Conservation (phyloP, 2,113 vertebrate species). For the Leucopsar rothschildi region DNA sequence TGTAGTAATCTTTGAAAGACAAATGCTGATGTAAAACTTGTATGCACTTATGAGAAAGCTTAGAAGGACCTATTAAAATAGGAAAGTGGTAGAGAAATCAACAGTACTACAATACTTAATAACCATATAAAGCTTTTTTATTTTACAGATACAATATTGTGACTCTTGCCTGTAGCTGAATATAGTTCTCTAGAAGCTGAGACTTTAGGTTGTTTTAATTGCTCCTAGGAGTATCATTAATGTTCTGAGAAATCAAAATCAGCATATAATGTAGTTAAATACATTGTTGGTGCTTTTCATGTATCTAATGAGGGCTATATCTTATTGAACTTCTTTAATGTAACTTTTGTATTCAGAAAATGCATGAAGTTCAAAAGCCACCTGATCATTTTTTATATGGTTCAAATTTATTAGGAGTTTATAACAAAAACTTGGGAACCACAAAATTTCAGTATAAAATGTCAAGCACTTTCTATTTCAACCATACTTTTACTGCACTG, state of each 20-base stretch:
- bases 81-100: background rate
- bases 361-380: background rate
- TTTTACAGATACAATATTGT: background rate
- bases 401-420: slow-evolving; percentile 24
- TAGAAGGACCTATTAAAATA: background rate
- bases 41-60: background rate
- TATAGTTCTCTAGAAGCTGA: background rate
- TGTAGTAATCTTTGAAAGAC: background rate
- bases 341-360: background rate
- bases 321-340: background rate
- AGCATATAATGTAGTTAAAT: background rate
- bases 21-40: background rate
- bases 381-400: background rate
- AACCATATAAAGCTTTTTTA: background rate
- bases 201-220: background rate
- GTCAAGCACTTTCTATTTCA: background rate
- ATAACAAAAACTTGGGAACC: background rate
- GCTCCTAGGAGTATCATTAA: background rate
- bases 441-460: background rate
- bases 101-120: background rate
- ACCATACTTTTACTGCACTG: background rate
- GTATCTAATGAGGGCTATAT: background rate
- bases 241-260: background rate
- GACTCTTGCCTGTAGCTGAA: background rate
- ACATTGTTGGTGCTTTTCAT: background rate